phyloP scores from a whole-genome alignment of 2,888 invertebrate genomes.

The Andrena bicolor region DNA sequence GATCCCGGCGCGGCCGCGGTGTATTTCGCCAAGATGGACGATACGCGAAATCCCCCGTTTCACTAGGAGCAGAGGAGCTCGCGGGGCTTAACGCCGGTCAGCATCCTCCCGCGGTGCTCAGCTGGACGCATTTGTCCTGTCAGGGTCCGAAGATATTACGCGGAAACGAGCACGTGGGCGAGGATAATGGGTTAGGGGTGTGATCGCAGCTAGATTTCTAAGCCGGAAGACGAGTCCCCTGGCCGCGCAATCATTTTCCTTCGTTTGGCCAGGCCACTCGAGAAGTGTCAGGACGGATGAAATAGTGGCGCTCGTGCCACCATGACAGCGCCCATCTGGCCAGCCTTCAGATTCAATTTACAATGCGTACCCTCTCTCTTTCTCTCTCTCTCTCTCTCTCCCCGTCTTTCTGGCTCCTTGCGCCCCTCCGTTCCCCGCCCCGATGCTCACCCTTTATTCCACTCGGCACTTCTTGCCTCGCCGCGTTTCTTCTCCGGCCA shows the following conservation, averaged over 20 bases:
- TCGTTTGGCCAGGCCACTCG: conserved; percentile 71
- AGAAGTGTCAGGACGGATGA: conserved; percentile 72
- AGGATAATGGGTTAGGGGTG: conserved; percentile 75
- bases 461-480: conserved; percentile 41
- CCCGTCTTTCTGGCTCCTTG: conserved; percentile 24
- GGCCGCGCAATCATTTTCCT: conserved; percentile 75
- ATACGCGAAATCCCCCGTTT: conserved; percentile 49
- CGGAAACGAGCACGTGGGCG: conserved; percentile 71
- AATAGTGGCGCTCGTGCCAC: conserved; percentile 77
- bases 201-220: conserved; percentile 72
- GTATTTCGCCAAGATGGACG: conserved; percentile 37
- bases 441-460: conserved; percentile 45
- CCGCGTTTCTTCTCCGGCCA: conserved; percentile 4
- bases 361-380: conserved; percentile 72
- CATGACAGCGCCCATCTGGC: conserved; percentile 77
- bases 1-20: background rate
- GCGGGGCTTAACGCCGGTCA: conserved; percentile 28
- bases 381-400: conserved; percentile 20
- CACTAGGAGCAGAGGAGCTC: conserved; percentile 19
- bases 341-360: conserved; percentile 81
- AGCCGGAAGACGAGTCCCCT: conserved; percentile 72
- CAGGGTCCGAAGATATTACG: conserved; percentile 66
- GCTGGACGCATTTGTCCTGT: conserved; percentile 68
- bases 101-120: conserved; percentile 60
- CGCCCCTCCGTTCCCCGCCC: background rate